phyloP scores from a whole-genome alignment of 2,888 invertebrate species.

The Aphrophora alni region DNA sequence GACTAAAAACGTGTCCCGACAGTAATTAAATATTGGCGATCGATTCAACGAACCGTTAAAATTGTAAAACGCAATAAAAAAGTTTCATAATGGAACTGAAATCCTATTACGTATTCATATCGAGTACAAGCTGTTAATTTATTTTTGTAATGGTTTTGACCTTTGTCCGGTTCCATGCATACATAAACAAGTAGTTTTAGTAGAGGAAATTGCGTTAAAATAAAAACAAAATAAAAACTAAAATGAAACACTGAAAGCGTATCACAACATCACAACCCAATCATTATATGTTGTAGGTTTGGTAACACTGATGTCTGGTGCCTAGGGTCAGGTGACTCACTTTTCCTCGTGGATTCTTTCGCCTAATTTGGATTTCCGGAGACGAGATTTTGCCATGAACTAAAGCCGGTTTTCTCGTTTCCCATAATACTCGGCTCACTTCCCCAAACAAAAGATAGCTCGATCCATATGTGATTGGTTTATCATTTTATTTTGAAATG shows the following conservation, averaged over 20 bases:
- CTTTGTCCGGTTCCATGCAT: not conserved
- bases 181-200: not conserved
- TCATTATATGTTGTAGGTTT: not conserved
- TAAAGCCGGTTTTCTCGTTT: not conserved
- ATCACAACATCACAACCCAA: not conserved
- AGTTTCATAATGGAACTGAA: not conserved
- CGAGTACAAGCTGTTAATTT: not conserved
- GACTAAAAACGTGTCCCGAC: no score
- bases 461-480: no score
- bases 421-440: not conserved
- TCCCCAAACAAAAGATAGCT: not conserved
- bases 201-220: not conserved
- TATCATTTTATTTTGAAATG: no score
- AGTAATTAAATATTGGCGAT: not conserved
- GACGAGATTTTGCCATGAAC: not conserved
- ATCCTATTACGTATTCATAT: not conserved
- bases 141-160: not conserved
- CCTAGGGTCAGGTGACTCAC: not conserved
- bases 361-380: slow-evolving; percentile 6
- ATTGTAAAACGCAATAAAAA: not conserved
- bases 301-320: not conserved
- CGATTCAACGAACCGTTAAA: not conserved
- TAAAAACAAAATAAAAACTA: not conserved
- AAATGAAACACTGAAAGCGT: not conserved
- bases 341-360: not conserved